Percentiles rank a stretch among this genome's conserved stretches.
These are phyloP conservation scores for Champsocephalus esox DNA, from an alignment of 2,797 vertebrate species.

Conservation along the genomic window DNA sequence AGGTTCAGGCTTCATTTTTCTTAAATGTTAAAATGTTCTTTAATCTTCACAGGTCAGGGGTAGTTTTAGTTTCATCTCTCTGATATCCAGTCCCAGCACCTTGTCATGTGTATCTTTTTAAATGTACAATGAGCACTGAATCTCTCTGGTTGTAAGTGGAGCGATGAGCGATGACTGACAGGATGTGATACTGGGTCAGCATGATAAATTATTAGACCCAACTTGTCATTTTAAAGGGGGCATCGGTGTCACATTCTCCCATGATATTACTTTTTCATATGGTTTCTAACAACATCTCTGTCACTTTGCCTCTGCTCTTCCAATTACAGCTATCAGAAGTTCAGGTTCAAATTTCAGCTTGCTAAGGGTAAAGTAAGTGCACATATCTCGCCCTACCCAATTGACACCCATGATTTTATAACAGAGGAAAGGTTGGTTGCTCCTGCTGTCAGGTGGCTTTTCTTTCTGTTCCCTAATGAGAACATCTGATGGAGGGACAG, in stretches of 20 bases:
- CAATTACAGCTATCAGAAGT: conserved; percentile 39
- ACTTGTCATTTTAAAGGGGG: conserved; percentile 34
- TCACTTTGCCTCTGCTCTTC: conserved; percentile 21
- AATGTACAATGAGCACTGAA: neutral
- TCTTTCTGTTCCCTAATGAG: conserved; percentile 57
- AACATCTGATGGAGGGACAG: conserved; percentile 45
- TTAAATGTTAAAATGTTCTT: too few species aligned
- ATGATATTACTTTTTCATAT: neutral
- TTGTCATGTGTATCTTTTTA: conserved; percentile 2
- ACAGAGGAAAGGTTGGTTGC: conserved; percentile 40
- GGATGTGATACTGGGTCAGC: conserved; percentile 37
- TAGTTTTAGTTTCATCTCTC: neutral
- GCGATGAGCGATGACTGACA: conserved; percentile 42
- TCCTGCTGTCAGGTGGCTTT: conserved; percentile 41
- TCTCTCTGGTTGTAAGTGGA: conserved; percentile 15
- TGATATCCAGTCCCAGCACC: neutral
- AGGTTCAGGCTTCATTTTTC: too few species aligned
- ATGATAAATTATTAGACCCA: conserved; percentile 38
- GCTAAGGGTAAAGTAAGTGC: conserved; percentile 18
- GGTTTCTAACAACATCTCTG: conserved; percentile 3
- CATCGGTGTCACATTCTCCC: conserved; percentile 3
- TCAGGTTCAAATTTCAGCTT: conserved; percentile 20
- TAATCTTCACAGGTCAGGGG: too few species aligned
- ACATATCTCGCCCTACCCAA: conserved; percentile 9
- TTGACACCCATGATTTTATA: conserved; percentile 47